Conservation (phyloP, 2,888 invertebrate genomes). For the Reticulitermes lucifugus region DNA sequence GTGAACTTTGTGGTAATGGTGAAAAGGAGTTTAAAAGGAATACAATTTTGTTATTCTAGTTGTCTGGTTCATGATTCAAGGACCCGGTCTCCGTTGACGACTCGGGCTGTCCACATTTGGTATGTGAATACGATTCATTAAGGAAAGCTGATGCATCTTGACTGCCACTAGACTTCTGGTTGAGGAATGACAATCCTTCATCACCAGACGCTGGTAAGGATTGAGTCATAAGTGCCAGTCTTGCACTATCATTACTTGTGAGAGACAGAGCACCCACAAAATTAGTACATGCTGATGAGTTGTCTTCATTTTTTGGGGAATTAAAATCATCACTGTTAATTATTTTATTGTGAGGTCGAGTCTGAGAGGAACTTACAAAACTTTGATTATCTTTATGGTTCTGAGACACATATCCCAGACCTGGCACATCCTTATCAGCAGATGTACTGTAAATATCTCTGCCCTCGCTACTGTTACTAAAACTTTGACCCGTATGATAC, state of each 20-base stretch:
- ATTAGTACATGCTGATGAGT: constrained; percentile 18
- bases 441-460: constrained; percentile 3
- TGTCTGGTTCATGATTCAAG: constrained; percentile 14
- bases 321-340: not conserved
- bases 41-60: not conserved
- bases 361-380: not conserved
- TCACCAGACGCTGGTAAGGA: not conserved
- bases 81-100: not conserved
- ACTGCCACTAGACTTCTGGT: not conserved
- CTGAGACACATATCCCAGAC: not conserved
- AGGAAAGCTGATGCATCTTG: not conserved
- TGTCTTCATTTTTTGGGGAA: not conserved
- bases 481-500: not conserved
- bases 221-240: not conserved
- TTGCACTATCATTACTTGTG: constrained; percentile 25
- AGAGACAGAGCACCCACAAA: constrained; percentile 18
- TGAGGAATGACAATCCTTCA: constrained; percentile 23
- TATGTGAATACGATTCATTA: not conserved
- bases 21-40: not conserved
- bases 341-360: not conserved
- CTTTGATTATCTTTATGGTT: constrained; percentile 10
- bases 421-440: not conserved
- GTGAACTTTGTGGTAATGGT: not conserved
- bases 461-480: not conserved
- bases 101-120: not conserved